Percentiles rank a stretch among this genome's conserved stretches.
phyloP scores from a whole-genome alignment of 1,140 invertebrate genomes.

The Drosophila pandora region DNA sequence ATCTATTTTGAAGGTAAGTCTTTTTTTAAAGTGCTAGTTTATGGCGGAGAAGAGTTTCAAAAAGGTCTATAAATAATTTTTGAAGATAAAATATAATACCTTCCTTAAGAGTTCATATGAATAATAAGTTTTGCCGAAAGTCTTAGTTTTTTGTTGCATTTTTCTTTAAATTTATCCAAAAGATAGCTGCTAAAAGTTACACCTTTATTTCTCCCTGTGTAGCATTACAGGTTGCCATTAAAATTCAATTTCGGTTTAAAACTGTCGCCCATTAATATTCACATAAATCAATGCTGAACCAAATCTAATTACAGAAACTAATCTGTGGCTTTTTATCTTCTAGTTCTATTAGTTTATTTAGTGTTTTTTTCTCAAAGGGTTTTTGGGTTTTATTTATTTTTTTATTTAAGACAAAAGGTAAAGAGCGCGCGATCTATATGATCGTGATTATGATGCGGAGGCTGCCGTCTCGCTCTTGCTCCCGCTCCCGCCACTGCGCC shows the following conservation, averaged over 20 bases:
- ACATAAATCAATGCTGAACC: constrained; percentile 64
- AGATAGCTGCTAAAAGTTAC: too few species aligned
- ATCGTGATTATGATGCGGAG: constrained; percentile 48
- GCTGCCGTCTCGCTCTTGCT: constrained; percentile 21
- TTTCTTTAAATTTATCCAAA: too few species aligned
- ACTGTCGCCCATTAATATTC: constrained; percentile 70
- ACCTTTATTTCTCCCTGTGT: constrained; percentile 1
- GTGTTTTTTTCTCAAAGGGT: constrained; percentile 4
- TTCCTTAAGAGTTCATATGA: too few species aligned
- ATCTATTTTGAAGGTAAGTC: background rate
- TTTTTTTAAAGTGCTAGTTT: too few species aligned
- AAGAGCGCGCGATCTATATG: constrained; percentile 43
- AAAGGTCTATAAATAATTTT: background rate
- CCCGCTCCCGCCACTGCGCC: background rate
- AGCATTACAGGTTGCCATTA: constrained; percentile 39
- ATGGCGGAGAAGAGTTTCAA: too few species aligned
- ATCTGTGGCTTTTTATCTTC: constrained; percentile 64
- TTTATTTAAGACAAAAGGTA: constrained; percentile 20
- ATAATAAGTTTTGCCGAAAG: too few species aligned
- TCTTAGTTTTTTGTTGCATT: too few species aligned
- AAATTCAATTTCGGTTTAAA: constrained; percentile 61
- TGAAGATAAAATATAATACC: too few species aligned
- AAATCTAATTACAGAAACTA: constrained; percentile 75
- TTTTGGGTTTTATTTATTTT: constrained; percentile 3
- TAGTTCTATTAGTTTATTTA: constrained; percentile 30